These are phyloP conservation scores for Ormyrus labotus DNA, from an alignment of 2,888 invertebrate species.

Conservation along the genomic window DNA sequence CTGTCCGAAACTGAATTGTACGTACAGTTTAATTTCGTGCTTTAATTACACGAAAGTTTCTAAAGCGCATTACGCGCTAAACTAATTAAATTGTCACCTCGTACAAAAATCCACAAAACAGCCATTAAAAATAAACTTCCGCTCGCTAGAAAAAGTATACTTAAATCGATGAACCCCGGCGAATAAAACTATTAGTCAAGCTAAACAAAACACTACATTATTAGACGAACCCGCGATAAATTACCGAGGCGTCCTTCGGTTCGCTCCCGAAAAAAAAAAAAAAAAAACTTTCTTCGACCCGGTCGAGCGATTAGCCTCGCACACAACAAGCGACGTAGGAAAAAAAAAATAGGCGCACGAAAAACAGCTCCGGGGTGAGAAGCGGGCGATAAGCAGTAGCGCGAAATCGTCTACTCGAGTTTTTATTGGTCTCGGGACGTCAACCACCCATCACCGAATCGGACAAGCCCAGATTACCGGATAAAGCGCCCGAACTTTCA, in stretches of 20 bases:
- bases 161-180: too few relatives aligned
- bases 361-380: neutral
- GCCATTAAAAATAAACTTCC: too few relatives aligned
- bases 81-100: too few relatives aligned
- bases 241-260: neutral
- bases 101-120: too few relatives aligned
- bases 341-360: neutral
- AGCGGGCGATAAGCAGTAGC: slow-evolving; percentile 6
- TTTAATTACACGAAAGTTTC: too few relatives aligned
- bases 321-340: neutral
- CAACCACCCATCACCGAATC: slow-evolving; percentile 37
- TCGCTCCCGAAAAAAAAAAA: neutral
- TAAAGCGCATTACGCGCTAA: too few relatives aligned
- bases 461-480: slow-evolving; percentile 34
- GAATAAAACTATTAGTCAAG: too few relatives aligned
- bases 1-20: too few relatives aligned
- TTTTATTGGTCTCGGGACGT: slow-evolving; percentile 30
- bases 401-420: slow-evolving; percentile 34
- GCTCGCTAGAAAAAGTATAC: too few relatives aligned
- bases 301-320: neutral
- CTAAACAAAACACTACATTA: too few relatives aligned
- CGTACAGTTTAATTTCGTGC: too few relatives aligned
- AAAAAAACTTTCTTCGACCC: neutral
- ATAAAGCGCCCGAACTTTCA: slow-evolving; percentile 3
- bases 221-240: neutral